Base-by-base conservation (phyloP, 2,797 vertebrate species). In the Rhinella marina region DNA sequence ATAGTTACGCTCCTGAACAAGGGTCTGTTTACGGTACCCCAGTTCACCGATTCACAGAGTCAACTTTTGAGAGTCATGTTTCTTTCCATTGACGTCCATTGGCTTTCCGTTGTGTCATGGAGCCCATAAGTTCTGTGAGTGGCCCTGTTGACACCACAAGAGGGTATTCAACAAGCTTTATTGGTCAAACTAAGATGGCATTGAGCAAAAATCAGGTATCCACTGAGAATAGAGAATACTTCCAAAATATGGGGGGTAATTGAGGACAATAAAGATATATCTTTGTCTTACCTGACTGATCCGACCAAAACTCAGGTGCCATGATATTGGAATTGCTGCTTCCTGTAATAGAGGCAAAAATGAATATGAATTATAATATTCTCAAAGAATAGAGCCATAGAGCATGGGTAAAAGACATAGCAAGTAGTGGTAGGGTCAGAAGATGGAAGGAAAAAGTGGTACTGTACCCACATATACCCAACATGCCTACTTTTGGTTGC, bases 241-340 rank as follows among this genome's bases (percentile, higher is more conserved):
- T 64, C 23, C 2, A n/a, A 25, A 10, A 64, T 64, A 25, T 64
- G 23, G 61, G 59, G 23, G 32, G 32, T 12, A 10, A 14, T 73
- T 8, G 70, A 7, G 48, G 13, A 13, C 1, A 77, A 77, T 23
- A 3, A 23, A 64, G 27, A 56, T 29, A 79, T 59, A 79, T 12
- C 23, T 29, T 19, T 29, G 57, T 25, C 77, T 88, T 79, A 88
- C 87, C 87, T 13, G 56, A 25, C 25, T 82, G 86, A 56, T 88
- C 87, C 41, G 84, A 61, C 87, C 82, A 85, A 52, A 81, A 85
- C 23, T 88, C 87, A 2, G 68, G 66, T n/a, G 83, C 12, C 21
- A 88, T 56, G 8, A 10, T 48, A 32, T 52, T 81, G 16, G 87
- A 81, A n/a, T 59, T 88, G 25, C 61, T 80, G 68, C 83, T 88